Percentiles rank a stretch among this genome's conserved stretches.
These are phyloP conservation scores for Callosobruchus maculatus DNA, from an alignment of 2,888 invertebrate species.

Conservation along the genomic window DNA sequence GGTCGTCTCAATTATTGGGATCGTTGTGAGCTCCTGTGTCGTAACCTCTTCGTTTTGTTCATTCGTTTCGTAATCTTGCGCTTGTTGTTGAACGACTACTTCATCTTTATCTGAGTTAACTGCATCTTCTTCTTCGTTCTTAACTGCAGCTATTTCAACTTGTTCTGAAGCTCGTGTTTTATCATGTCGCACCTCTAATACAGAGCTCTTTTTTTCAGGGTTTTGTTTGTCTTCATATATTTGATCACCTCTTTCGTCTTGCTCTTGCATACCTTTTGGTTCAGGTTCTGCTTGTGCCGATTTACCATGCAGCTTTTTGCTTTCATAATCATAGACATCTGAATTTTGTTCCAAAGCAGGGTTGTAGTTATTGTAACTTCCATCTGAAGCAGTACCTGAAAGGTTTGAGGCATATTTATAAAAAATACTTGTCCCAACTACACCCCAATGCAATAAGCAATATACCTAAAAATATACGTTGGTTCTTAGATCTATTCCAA, in stretches of 20 bases:
- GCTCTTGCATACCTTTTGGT: not conserved
- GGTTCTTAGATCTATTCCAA: too few relatives aligned
- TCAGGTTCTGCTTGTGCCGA: not conserved
- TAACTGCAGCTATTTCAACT: not conserved
- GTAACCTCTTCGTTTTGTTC: not conserved
- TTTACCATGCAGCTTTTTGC: not conserved
- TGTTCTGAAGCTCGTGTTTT: not conserved
- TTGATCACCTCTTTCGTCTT: not conserved
- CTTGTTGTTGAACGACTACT: not conserved
- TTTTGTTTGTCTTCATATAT: not conserved
- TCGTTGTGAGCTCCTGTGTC: not conserved
- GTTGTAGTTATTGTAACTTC: slow-evolving; percentile 11
- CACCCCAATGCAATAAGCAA: too few relatives aligned
- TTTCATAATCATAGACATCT: slow-evolving; percentile 9
- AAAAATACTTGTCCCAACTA: too few relatives aligned
- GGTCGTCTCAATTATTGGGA: not conserved
- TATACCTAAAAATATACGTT: too few relatives aligned
- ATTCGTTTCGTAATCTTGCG: not conserved
- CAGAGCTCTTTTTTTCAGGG: not conserved
- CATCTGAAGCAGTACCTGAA: not conserved
- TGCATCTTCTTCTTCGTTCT: not conserved
- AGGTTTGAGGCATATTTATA: not conserved
- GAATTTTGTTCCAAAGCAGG: slow-evolving; percentile 11
- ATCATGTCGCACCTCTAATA: not conserved
- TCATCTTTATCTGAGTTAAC: not conserved